Evolutionary conservation across 2,888 invertebrate species (phyloP), one percentile per base, ranked within the genome.

Genomic region (Teleiodes luculella): DNA sequence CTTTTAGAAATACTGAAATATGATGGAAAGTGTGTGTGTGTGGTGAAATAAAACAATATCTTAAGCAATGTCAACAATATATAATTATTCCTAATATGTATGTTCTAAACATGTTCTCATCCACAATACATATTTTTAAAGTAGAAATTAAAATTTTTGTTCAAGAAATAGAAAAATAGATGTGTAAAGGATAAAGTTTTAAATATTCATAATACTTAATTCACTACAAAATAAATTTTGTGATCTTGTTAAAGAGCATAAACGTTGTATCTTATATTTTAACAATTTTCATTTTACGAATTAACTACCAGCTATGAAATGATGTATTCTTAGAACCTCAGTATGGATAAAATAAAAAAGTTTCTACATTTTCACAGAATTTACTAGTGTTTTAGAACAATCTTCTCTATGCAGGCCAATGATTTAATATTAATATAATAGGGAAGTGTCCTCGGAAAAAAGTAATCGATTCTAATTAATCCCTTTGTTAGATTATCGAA

Each of bases 31-130:
- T n/a, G n/a, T n/a, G n/a, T n/a, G n/a, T n/a, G n/a, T n/a, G n/a
- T n/a, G 6, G 3, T 24, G n/a, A 60, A 86, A 80, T 80, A 67
- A 87, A 86, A 85, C 74, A 63, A 74, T 59, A 63, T 60, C 68
- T 54, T 82, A 89, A 87, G 88, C 88, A 89, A 86, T 86, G 75
- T 87, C 87, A 88, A 89, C 89, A 89, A 85, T 87, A 78, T 80
- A 83, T 84, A 80, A 24, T 78, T 83, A 83, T 77, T 64, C 78
- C 78, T 84, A 68, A 74, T 72, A 78, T 74, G 74, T 80, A 78
- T 74, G 74, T 80, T 72, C 66, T 39, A 48, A 31, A 35, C 43
- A 41, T 41, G 11, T 18, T 41, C 39, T 41, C 39, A 41, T 41
- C 5, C 39, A 41, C 35, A 13, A 36, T 20, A 30, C 14, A 35